A percentile compares a stretch with the other conserved stretches of the same genome.
Evolutionary conservation across 2,888 invertebrate species (phyloP).

Genomic region (Agrotis ipsilon): DNA sequence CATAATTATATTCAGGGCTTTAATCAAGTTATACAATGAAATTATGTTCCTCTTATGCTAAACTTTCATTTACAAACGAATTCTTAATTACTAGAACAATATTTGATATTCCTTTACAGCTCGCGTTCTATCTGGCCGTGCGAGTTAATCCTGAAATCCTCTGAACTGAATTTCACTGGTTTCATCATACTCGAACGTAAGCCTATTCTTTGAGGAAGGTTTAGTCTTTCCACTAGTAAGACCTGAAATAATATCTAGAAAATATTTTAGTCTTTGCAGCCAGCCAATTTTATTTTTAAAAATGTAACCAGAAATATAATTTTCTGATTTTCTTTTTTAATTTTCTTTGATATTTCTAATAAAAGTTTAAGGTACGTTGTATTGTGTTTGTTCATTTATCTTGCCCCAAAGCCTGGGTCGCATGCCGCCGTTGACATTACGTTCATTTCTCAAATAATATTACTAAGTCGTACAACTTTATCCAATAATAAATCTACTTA

Average conservation of each 20-base stretch:
- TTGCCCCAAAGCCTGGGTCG: constrained; percentile 78
- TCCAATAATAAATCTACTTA: constrained; percentile 80
- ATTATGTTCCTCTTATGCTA: not conserved
- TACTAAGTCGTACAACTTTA: constrained; percentile 81
- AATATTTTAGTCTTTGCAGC: constrained; percentile 23
- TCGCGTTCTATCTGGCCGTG: constrained; percentile 13
- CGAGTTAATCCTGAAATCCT: constrained; percentile 50
- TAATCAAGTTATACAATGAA: too few species aligned
- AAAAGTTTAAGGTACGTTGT: constrained; percentile 70
- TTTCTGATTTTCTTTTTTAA: constrained; percentile 20
- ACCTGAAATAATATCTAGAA: constrained; percentile 47
- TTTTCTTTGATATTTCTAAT: constrained; percentile 49
- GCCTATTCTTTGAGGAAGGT: constrained; percentile 42
- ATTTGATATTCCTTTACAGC: constrained; percentile 26
- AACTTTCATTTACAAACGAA: constrained; percentile 9
- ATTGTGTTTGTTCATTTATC: constrained; percentile 84
- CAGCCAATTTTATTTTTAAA: constrained; percentile 31
- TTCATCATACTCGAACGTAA: constrained; percentile 46
- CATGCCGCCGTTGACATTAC: constrained; percentile 84
- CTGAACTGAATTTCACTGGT: constrained; percentile 40
- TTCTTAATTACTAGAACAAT: constrained; percentile 24
- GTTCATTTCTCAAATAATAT: constrained; percentile 88
- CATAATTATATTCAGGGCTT: too few species aligned
- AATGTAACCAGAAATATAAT: constrained; percentile 3
- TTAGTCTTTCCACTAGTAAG: constrained; percentile 23